Evolutionary conservation across 2,113 vertebrate species (phyloP).

Genomic region (Sinocyclocheilus rhinocerous): DNA sequence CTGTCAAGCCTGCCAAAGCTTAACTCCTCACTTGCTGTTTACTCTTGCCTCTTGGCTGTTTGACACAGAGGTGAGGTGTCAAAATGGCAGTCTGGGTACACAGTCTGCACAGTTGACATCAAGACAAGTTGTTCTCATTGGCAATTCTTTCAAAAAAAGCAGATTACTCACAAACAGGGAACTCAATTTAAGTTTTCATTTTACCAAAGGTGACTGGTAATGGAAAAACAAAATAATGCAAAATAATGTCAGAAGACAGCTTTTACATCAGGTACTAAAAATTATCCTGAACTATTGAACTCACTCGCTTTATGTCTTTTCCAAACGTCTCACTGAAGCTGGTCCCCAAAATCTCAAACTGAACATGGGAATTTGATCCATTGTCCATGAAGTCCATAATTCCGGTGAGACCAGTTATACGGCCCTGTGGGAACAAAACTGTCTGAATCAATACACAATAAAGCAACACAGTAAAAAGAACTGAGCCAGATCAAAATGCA

Average conservation of each 20-base stretch:
- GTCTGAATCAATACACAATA: background rate
- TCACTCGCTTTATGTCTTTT: conserved; percentile 95
- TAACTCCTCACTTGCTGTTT: background rate
- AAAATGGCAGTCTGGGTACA: conserved; percentile 12
- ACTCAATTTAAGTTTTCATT: background rate
- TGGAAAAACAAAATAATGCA: background rate
- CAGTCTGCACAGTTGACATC: background rate
- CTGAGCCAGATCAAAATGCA: conserved; percentile 3
- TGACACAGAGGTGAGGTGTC: background rate
- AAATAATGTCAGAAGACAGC: conserved; percentile 2
- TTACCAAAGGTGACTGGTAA: conserved; percentile 5
- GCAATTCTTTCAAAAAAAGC: background rate
- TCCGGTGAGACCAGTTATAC: conserved; percentile 92
- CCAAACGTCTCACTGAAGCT: conserved; percentile 98
- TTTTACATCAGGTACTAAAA: background rate
- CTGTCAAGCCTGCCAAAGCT: background rate
- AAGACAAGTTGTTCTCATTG: background rate
- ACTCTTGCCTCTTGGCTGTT: background rate
- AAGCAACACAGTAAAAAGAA: conserved; percentile 8
- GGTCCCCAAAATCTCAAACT: conserved; percentile 98
- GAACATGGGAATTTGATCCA: conserved; percentile 91
- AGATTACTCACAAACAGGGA: background rate
- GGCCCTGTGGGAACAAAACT: conserved; percentile 77
- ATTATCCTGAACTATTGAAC: conserved; percentile 35
- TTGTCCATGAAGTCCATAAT: conserved; percentile 94